A percentile compares a stretch with the other conserved stretches of the same genome.
Evolutionary conservation across 2,113 vertebrate genomes (phyloP).

Genomic region (Tauraco erythrolophus): DNA sequence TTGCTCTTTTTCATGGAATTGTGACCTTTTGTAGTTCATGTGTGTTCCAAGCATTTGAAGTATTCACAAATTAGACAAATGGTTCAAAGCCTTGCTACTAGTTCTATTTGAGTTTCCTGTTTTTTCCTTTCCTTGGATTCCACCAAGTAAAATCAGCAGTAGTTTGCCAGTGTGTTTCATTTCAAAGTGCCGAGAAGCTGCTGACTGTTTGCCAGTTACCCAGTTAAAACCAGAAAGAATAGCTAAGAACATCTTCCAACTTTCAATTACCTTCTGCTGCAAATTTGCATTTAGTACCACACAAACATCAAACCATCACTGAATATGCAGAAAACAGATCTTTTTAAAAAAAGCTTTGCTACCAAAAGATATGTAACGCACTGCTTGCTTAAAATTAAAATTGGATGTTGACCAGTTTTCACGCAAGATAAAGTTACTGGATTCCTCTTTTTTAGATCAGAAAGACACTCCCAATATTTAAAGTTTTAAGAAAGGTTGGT

Average conservation of each 20-base stretch:
- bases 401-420: neutral
- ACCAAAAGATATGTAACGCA: neutral
- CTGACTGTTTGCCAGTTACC: constrained; percentile 15
- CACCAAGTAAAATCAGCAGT: constrained; percentile 35
- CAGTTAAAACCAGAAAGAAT: neutral
- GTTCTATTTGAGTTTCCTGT: constrained; percentile 21
- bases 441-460: neutral
- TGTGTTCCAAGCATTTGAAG: constrained; percentile 47
- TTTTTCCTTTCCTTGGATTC: constrained; percentile 30
- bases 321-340: neutral
- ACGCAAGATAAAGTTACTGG: neutral
- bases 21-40: constrained; percentile 41
- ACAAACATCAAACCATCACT: neutral
- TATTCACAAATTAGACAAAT: constrained; percentile 12
- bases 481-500: neutral
- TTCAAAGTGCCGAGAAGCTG: neutral
- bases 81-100: constrained; percentile 6
- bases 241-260: neutral
- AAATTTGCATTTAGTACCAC: neutral
- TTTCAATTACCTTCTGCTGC: neutral
- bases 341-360: neutral
- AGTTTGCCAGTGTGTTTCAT: constrained; percentile 11
- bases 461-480: neutral
- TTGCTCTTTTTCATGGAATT: constrained; percentile 44
- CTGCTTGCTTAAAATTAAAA: neutral